Evolutionary conservation across 2,888 invertebrate genomes (phyloP).

Genomic region (Andrena flavipes): DNA sequence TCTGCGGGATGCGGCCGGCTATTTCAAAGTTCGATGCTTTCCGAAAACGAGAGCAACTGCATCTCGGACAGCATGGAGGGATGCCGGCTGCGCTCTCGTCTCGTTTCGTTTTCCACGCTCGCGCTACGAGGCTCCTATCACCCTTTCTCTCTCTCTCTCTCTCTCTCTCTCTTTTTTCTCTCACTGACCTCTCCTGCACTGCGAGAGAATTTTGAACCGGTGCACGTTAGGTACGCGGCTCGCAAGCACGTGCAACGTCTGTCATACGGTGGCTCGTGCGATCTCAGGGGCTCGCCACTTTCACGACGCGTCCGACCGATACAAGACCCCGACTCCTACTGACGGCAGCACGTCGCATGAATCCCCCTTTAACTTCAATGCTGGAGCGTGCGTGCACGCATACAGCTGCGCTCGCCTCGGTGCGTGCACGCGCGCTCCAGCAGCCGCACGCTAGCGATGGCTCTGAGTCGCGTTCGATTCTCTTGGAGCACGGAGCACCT

Average conservation of each 20-base stretch:
- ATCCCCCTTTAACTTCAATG: constrained; percentile 52
- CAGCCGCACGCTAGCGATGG: constrained; percentile 18
- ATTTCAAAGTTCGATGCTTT: constrained; percentile 24
- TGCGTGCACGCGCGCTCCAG: constrained; percentile 6
- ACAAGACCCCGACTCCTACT: constrained; percentile 74
- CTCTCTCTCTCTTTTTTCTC: too few relatives aligned
- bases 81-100: constrained; percentile 12
- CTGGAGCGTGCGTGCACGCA: constrained; percentile 26
- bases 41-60: constrained; percentile 16
- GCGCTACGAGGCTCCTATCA: background rate
- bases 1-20: background rate
- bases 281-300: constrained; percentile 39
- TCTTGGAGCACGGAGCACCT: background rate
- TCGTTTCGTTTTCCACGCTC: background rate
- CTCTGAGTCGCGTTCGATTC: background rate
- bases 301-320: constrained; percentile 61
- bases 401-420: constrained; percentile 2
- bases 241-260: constrained; percentile 61
- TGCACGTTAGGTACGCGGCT: constrained; percentile 7
- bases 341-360: constrained; percentile 66
- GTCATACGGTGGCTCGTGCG: constrained; percentile 57
- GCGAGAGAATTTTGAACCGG: background rate
- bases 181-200: constrained; percentile 12
- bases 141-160: too few relatives aligned
- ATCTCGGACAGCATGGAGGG: constrained; percentile 26